Conservation (phyloP, 2,113 vertebrate genomes). For the Apodemus speciosus region DNA sequence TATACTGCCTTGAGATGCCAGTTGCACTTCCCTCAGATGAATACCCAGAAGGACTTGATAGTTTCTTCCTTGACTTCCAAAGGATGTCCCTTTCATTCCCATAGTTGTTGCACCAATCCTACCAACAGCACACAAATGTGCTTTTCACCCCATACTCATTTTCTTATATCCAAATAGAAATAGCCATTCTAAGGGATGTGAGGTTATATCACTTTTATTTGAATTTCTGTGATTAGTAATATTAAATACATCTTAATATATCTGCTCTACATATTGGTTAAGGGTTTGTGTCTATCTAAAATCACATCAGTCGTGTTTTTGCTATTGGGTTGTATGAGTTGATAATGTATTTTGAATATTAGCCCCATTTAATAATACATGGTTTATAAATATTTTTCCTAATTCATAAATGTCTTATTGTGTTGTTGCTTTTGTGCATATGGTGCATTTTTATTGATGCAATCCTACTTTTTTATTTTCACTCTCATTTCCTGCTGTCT, state of each 20-base stretch:
- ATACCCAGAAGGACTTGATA: neutral
- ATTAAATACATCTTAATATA: neutral
- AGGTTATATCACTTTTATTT: neutral
- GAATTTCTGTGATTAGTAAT: neutral
- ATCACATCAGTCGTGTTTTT: neutral
- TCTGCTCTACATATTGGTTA: neutral
- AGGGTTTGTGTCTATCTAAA: neutral
- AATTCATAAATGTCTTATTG: neutral
- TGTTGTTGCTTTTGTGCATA: neutral
- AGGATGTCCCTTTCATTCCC: neutral
- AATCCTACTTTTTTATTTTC: neutral
- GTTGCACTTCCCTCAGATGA: neutral
- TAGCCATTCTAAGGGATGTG: neutral
- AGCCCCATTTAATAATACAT: neutral
- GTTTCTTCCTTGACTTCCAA: neutral
- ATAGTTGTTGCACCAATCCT: neutral
- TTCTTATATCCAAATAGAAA: neutral
- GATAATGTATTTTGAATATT: neutral
- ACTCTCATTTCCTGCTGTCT: neutral
- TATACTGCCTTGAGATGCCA: neutral
- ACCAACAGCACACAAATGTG: neutral
- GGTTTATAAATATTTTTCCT: neutral
- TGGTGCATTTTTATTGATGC: neutral
- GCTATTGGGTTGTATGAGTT: neutral
- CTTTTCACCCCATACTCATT: neutral